These are phyloP conservation scores for Drosophila malerkotliana DNA, from an alignment of 1,140 invertebrate genomes.

Conservation along the genomic window DNA sequence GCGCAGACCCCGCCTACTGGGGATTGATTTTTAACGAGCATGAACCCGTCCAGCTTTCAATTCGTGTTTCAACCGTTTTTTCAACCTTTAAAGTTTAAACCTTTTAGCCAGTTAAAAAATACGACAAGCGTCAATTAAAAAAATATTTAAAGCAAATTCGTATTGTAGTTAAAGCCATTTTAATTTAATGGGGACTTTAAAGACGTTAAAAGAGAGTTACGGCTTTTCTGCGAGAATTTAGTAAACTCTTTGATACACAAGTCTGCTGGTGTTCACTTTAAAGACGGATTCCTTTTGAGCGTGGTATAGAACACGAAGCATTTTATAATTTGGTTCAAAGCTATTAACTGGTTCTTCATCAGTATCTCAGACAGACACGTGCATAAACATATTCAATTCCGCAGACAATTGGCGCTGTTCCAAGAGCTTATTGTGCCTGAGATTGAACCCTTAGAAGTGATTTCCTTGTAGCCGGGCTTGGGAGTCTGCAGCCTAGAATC, in stretches of 20 bases:
- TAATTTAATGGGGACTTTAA: too few species aligned
- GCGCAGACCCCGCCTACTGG: constrained; percentile 44
- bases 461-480: constrained; percentile 64
- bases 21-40: constrained; percentile 82
- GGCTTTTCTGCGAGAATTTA: too few species aligned
- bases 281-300: too few species aligned
- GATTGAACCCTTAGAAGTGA: constrained; percentile 33
- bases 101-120: neutral
- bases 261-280: too few species aligned
- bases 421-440: constrained; percentile 70
- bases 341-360: neutral
- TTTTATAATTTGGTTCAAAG: too few species aligned
- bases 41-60: constrained; percentile 43
- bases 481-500: constrained; percentile 50
- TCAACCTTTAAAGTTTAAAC: constrained; percentile 44
- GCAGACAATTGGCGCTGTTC: constrained; percentile 71
- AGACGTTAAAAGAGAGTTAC: too few species aligned
- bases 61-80: constrained; percentile 28
- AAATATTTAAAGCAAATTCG: neutral
- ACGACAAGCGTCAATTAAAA: constrained; percentile 30
- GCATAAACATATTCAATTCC: constrained; percentile 1
- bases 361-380: neutral
- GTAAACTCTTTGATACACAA: too few species aligned
- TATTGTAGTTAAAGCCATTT: neutral
- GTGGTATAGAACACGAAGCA: too few species aligned